Evolutionary conservation across 2,888 invertebrate species (phyloP).

Genomic region (Augochlorella aurata): DNA sequence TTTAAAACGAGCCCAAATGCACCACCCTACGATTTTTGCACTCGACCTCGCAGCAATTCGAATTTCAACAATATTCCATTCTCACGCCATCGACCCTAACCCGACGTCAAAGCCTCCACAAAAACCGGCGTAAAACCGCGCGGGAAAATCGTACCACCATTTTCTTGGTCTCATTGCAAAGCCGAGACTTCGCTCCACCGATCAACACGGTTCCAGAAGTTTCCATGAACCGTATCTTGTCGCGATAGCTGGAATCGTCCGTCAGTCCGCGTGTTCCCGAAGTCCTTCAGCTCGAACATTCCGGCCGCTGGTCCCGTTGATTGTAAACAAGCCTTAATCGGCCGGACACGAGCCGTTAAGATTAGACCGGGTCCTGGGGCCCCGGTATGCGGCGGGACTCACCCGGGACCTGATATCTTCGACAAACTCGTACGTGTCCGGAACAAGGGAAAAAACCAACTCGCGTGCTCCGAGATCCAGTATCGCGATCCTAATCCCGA

Average conservation of each 20-base stretch:
- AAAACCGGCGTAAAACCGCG: too few relatives aligned
- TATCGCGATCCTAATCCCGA: conserved; percentile 11
- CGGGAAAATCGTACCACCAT: too few relatives aligned
- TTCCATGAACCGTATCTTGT: neutral
- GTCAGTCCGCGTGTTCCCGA: neutral
- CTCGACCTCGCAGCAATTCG: too few relatives aligned
- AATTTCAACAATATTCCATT: too few relatives aligned
- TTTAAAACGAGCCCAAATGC: too few relatives aligned
- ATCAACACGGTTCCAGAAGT: neutral
- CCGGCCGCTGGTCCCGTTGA: conserved; percentile 27
- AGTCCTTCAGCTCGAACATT: neutral
- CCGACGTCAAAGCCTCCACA: too few relatives aligned
- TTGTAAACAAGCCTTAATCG: conserved; percentile 78
- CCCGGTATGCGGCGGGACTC: conserved; percentile 63
- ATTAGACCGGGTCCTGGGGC: conserved; percentile 67
- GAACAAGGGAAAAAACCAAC: conserved; percentile 16
- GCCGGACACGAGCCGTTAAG: conserved; percentile 77
- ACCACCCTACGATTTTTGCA: too few relatives aligned
- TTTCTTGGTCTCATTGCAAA: too few relatives aligned
- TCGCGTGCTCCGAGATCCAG: conserved; percentile 27
- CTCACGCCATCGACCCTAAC: too few relatives aligned
- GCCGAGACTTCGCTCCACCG: too few relatives aligned
- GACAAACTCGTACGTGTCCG: neutral
- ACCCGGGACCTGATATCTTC: conserved; percentile 39
- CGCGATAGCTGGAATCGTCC: neutral